A percentile compares a stretch with the other conserved stretches of the same genome.
phyloP scores from a whole-genome alignment of 2,113 vertebrate genomes.

The Ictidomys tridecemlineatus region DNA sequence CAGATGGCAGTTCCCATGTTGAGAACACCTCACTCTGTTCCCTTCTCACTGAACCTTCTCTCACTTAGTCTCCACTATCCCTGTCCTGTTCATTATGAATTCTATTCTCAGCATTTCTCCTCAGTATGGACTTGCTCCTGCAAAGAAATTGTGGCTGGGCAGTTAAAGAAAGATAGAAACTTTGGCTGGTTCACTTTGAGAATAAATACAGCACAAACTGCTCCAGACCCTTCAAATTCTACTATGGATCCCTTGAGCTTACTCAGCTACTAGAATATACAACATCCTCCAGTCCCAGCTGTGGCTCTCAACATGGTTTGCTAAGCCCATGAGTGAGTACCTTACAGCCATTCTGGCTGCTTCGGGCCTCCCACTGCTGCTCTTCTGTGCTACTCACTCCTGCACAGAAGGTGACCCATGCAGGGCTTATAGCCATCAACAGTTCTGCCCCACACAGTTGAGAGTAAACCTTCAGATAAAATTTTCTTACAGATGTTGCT shows the following conservation, averaged over 20 bases:
- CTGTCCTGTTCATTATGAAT: slow-evolving; percentile 13
- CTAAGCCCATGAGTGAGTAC: background rate
- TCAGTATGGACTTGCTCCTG: background rate
- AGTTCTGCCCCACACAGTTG: background rate
- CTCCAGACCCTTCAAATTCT: background rate
- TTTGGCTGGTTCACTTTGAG: background rate
- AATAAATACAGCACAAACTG: slow-evolving; percentile 16
- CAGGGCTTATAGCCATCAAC: background rate
- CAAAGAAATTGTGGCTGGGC: background rate
- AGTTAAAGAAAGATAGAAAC: background rate
- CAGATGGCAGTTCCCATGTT: background rate
- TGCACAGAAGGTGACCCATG: background rate
- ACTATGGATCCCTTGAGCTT: background rate
- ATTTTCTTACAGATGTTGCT: background rate
- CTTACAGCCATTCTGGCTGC: background rate
- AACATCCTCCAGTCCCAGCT: background rate
- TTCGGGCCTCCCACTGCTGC: background rate
- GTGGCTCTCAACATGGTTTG: background rate
- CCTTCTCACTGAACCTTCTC: background rate
- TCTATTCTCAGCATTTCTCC: background rate
- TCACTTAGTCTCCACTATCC: background rate
- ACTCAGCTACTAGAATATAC: background rate
- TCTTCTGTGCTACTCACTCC: background rate
- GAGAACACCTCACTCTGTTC: background rate
- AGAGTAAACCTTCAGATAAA: background rate